Evolutionary conservation across 1,140 invertebrate species (phyloP).

Genomic region (Trachymyrmex septentrionalis): DNA sequence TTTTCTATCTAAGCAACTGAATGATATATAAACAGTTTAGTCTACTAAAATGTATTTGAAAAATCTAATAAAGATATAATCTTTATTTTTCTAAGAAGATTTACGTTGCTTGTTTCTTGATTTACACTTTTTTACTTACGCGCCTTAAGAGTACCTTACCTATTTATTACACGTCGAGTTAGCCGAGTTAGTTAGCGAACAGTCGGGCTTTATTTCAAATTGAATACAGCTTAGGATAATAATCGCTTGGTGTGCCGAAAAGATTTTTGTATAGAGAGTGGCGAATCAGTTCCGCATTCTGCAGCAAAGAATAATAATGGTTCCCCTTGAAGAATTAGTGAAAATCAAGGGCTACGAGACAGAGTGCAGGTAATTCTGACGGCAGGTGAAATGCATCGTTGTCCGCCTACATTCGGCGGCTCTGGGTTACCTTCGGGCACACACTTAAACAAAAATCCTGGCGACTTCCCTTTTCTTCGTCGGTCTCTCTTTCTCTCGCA

Average conservation of each 20-base stretch:
- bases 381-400: slow-evolving; percentile 78
- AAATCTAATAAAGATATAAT: neutral
- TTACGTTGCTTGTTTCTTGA: neutral
- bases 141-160: neutral
- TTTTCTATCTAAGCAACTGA: neutral
- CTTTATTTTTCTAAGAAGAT: slow-evolving; percentile 3
- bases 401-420: slow-evolving; percentile 80
- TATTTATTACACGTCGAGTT: neutral
- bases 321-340: slow-evolving; percentile 69
- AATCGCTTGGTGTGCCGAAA: slow-evolving; percentile 11
- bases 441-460: slow-evolving; percentile 76
- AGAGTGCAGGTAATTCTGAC: slow-evolving; percentile 52
- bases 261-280: neutral
- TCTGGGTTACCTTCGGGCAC: slow-evolving; percentile 78
- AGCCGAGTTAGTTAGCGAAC: neutral
- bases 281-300: slow-evolving; percentile 19
- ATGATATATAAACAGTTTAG: neutral
- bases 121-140: neutral
- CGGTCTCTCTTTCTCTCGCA: neutral
- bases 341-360: slow-evolving; percentile 66
- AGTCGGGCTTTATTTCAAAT: neutral
- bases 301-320: neutral
- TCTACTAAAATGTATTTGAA: neutral
- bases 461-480: slow-evolving; percentile 30
- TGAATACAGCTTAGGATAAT: slow-evolving; percentile 18